Evolutionary conservation across 2,797 vertebrate genomes (phyloP).

Genomic region (Choloepus didactylus): DNA sequence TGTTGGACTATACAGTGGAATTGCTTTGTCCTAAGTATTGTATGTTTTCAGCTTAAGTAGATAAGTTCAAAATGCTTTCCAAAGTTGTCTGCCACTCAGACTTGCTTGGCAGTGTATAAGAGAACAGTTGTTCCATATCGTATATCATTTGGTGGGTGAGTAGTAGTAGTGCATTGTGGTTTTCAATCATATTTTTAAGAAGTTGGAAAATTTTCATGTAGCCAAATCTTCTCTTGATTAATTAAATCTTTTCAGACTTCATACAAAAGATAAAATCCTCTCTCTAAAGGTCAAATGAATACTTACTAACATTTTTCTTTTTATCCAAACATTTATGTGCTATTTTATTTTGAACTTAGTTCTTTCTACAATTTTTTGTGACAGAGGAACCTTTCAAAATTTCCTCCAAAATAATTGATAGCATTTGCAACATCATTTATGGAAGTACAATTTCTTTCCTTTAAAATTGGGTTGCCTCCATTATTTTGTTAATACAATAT

Average conservation of each 20-base stretch:
- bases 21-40: not conserved
- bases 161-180: not conserved
- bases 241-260: not conserved
- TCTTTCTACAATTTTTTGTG: not conserved
- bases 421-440: not conserved
- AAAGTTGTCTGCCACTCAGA: not conserved
- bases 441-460: not conserved
- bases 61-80: not conserved
- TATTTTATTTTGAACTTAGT: constrained; percentile 5
- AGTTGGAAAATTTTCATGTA: not conserved
- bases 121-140: not conserved
- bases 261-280: not conserved
- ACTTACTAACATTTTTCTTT: not conserved
- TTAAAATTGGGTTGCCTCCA: not conserved
- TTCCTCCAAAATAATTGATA: not conserved
- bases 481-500: not conserved
- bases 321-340: not conserved
- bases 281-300: not conserved
- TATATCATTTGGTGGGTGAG: not conserved
- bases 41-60: not conserved
- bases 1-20: not conserved
- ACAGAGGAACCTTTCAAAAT: not conserved
- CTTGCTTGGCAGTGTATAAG: not conserved
- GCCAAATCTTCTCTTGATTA: not conserved
- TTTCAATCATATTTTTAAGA: not conserved